Evolutionary conservation across 1,140 invertebrate genomes (phyloP).

Genomic region (Paracyclopina nana): DNA sequence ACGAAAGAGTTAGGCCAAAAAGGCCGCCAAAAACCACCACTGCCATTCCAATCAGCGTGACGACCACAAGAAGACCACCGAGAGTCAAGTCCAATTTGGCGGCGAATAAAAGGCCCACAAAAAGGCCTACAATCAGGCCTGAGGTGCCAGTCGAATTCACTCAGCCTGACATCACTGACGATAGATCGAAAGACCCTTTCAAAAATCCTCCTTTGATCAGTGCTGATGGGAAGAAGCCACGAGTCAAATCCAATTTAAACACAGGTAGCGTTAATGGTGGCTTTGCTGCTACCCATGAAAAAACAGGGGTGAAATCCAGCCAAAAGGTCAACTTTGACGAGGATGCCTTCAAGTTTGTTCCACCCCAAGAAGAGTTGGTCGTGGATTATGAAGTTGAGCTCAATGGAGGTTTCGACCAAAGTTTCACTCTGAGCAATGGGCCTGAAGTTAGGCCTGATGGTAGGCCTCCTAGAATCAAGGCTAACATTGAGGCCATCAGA

Average conservation of each 20-base stretch:
- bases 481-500: neutral
- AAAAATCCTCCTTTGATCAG: slow-evolving; percentile 5
- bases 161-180: neutral
- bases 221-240: slow-evolving; percentile 7
- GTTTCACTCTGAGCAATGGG: neutral
- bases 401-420: neutral
- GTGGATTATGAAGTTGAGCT: neutral
- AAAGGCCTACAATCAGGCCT: neutral
- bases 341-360: neutral
- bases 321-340: neutral
- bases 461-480: slow-evolving; percentile 9
- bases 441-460: slow-evolving; percentile 15
- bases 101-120: neutral
- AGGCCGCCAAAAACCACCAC: slow-evolving; percentile 3
- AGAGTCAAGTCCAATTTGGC: slow-evolving; percentile 15
- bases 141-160: neutral
- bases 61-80: slow-evolving; percentile 7
- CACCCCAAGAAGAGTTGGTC: neutral
- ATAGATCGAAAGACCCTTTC: neutral
- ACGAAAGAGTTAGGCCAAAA: neutral
- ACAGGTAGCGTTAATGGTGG: neutral
- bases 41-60: slow-evolving; percentile 9
- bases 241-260: slow-evolving; percentile 12
- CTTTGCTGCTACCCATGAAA: neutral
- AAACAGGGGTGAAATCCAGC: neutral